phyloP scores from a whole-genome alignment of 2,113 vertebrate genomes.

The Tupaia tana region DNA sequence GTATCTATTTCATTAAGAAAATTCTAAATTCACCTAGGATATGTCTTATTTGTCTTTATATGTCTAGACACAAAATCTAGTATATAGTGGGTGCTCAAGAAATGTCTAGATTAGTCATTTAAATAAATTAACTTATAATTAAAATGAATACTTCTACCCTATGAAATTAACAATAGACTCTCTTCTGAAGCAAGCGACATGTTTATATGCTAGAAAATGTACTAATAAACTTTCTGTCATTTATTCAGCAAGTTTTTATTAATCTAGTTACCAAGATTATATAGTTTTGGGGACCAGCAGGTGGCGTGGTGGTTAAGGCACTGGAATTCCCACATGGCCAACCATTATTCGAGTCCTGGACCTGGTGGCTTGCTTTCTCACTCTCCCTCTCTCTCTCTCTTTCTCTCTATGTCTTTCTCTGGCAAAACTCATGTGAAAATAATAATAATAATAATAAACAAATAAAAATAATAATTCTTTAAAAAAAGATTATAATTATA shows the following conservation, averaged over 20 bases:
- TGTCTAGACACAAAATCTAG: conserved; percentile 11
- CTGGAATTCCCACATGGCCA: too few relatives aligned
- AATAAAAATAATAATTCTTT: too few relatives aligned
- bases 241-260: conserved; percentile 24
- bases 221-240: background rate
- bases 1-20: background rate
- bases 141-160: background rate
- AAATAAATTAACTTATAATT: conserved; percentile 13
- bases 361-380: too few relatives aligned
- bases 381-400: too few relatives aligned
- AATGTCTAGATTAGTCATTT: conserved; percentile 31
- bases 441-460: too few relatives aligned
- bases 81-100: background rate
- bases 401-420: too few relatives aligned
- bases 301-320: too few relatives aligned
- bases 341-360: too few relatives aligned
- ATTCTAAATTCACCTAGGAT: background rate
- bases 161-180: background rate
- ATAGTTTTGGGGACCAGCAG: too few relatives aligned
- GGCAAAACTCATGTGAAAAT: too few relatives aligned
- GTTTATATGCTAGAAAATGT: background rate
- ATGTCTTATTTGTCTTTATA: background rate
- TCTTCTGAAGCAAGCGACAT: conserved; percentile 10
- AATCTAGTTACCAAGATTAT: background rate
- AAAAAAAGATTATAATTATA: too few relatives aligned